phyloP scores from a whole-genome alignment of 2,797 vertebrate species.

The Anguilla obscura region DNA sequence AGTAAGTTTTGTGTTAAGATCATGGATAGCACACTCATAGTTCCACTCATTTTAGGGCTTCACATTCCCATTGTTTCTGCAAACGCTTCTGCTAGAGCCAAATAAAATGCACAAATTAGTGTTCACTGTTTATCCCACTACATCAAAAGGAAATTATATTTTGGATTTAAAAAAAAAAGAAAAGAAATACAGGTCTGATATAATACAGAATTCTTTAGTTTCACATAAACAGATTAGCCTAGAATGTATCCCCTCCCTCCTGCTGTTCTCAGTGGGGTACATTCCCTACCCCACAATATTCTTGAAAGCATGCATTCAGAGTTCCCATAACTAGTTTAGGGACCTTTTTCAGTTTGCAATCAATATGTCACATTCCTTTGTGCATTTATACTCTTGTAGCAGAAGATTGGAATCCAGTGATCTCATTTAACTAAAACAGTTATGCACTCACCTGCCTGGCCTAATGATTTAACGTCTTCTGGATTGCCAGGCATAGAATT shows the following conservation, averaged over 20 bases:
- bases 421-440: constrained; percentile 54
- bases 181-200: constrained; percentile 30
- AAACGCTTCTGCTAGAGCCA: background rate
- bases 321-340: constrained; percentile 44
- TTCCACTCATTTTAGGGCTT: background rate
- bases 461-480: constrained; percentile 42
- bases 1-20: background rate
- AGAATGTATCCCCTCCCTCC: background rate
- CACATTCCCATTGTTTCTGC: background rate
- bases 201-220: constrained; percentile 42
- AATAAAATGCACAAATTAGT: background rate
- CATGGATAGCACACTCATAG: background rate
- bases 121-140: background rate
- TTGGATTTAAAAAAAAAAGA: background rate
- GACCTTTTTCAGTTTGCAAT: constrained; percentile 40
- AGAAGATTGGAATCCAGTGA: constrained; percentile 47
- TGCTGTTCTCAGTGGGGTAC: constrained; percentile 39
- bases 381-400: constrained; percentile 42
- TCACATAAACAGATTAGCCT: constrained; percentile 25
- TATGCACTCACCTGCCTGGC: constrained; percentile 44
- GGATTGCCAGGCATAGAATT: constrained; percentile 17
- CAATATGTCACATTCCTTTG: constrained; percentile 47
- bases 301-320: constrained; percentile 40
- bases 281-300: constrained; percentile 40
- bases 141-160: background rate